Conservation (phyloP, 2,113 vertebrate species). For the Carollia perspicillata region DNA sequence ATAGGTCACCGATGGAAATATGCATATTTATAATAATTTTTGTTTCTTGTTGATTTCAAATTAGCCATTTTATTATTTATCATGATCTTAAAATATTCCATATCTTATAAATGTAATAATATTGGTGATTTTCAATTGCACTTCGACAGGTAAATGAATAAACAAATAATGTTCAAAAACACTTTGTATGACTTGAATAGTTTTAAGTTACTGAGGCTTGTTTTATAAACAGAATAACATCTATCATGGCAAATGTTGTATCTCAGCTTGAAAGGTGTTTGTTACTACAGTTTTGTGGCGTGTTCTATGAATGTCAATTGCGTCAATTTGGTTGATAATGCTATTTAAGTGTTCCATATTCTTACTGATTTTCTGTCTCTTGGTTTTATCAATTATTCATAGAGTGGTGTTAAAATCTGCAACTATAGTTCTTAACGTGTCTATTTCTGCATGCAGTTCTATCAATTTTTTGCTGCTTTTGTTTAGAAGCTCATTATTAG, state of each 20-base stretch:
- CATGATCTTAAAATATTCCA: background rate
- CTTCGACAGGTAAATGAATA: background rate
- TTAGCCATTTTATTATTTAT: background rate
- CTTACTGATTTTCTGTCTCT: slow-evolving; percentile 7
- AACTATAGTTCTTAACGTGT: background rate
- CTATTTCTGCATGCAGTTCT: background rate
- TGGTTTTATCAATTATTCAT: background rate
- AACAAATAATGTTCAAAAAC: background rate
- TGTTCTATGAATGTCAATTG: background rate
- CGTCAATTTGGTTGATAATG: slow-evolving; percentile 1
- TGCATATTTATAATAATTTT: background rate
- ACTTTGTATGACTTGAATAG: background rate
- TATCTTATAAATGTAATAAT: background rate
- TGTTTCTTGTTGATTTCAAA: background rate
- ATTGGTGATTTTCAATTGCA: background rate
- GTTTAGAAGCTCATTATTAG: background rate
- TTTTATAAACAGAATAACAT: background rate
- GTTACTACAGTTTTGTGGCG: background rate
- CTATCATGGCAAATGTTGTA: background rate
- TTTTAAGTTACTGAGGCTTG: background rate
- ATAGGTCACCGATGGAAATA: background rate
- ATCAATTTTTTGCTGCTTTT: background rate
- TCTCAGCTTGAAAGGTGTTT: background rate
- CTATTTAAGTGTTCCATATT: background rate
- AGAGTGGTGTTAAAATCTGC: background rate